Evolutionary conservation across 2,113 vertebrate species (phyloP).

Genomic region (Acrocephalus arundinaceus): DNA sequence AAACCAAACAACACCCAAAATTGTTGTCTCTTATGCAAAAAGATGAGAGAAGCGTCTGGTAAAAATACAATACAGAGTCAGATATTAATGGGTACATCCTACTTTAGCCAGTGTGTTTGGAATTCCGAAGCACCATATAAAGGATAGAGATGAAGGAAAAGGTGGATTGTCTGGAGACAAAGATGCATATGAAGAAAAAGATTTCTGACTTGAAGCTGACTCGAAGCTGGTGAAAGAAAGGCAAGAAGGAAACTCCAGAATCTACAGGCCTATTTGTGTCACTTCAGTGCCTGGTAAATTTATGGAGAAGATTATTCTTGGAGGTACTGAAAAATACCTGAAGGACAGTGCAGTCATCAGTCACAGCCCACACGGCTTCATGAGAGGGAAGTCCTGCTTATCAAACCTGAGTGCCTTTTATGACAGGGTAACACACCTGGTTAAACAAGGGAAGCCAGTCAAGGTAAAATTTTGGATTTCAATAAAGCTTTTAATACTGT

Average conservation of each 20-base stretch:
- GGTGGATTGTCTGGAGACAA: not conserved
- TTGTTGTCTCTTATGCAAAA: not conserved
- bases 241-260: not conserved
- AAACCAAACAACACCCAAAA: not conserved
- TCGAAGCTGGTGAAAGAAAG: not conserved
- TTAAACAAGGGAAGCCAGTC: not conserved
- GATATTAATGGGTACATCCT: not conserved
- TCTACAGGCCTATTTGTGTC: not conserved
- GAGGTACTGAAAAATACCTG: not conserved
- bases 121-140: not conserved
- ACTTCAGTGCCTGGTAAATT: not conserved
- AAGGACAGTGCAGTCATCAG: accelerated
- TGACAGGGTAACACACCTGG: not conserved
- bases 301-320: not conserved
- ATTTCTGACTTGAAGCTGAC: not conserved
- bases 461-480: not conserved
- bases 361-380: not conserved
- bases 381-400: not conserved
- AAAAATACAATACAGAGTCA: not conserved
- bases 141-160: not conserved
- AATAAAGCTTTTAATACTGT: not conserved
- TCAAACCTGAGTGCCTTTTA: not conserved
- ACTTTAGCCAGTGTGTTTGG: not conserved
- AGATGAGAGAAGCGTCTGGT: not conserved
- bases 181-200: not conserved